Conservation (phyloP, 2,888 invertebrate species). For the Parascotia fuliginaria region DNA sequence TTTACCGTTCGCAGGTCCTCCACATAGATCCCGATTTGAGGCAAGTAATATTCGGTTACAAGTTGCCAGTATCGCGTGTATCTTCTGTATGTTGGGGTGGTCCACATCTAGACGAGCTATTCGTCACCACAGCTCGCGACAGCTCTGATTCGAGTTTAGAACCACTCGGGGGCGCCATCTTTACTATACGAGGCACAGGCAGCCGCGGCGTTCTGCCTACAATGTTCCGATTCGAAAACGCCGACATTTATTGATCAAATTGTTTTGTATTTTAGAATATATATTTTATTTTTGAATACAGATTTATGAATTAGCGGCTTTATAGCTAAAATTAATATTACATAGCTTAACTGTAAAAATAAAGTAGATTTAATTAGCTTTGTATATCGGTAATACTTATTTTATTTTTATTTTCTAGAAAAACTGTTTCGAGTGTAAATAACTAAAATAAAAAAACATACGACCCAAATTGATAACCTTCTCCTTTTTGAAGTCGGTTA, state of each 20-base stretch:
- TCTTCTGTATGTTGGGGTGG: constrained; percentile 90
- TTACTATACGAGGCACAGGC: constrained; percentile 67
- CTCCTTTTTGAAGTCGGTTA: too few species aligned
- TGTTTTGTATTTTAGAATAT: too few species aligned
- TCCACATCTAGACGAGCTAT: constrained; percentile 86
- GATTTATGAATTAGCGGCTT: too few species aligned
- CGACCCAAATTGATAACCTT: too few species aligned
- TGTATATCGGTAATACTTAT: too few species aligned
- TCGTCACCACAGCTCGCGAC: constrained; percentile 84
- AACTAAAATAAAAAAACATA: too few species aligned
- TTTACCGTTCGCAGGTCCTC: constrained; percentile 72
- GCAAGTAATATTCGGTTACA: constrained; percentile 75
- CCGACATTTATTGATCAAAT: constrained; percentile 60
- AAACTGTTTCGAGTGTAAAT: too few species aligned
- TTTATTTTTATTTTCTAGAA: too few species aligned
- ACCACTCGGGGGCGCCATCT: constrained; percentile 68
- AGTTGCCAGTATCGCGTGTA: constrained; percentile 83
- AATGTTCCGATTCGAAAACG: constrained; percentile 60
- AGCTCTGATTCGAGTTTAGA: constrained; percentile 40
- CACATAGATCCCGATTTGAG: constrained; percentile 82
- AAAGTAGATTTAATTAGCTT: too few species aligned
- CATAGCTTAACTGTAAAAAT: too few species aligned
- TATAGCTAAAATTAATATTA: too few species aligned
- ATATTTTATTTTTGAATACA: too few species aligned
- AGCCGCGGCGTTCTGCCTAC: constrained; percentile 55